phyloP scores from a whole-genome alignment of 1,140 invertebrate genomes.

The Drosophila azteca region DNA sequence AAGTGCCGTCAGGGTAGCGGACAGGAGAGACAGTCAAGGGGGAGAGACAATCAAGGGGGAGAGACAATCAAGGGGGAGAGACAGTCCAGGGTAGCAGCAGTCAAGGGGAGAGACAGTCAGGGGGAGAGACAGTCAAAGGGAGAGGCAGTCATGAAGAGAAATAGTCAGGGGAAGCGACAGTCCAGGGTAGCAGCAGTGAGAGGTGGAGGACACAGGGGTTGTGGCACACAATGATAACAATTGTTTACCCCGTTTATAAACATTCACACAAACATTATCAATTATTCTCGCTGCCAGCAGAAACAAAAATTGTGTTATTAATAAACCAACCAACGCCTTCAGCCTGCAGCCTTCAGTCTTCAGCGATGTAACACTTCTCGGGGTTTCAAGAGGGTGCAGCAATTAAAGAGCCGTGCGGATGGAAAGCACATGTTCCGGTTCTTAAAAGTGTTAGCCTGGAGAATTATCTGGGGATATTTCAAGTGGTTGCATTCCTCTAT shows the following conservation, averaged over 20 bases:
- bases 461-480: neutral
- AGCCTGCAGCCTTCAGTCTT: neutral
- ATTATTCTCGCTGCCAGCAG: conserved; percentile 16
- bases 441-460: conserved; percentile 25
- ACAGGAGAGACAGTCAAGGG: no score
- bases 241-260: conserved; percentile 68
- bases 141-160: no score
- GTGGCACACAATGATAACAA: conserved; percentile 63
- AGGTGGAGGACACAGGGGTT: conserved; percentile 21
- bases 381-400: neutral
- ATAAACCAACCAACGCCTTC: conserved; percentile 17
- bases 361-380: conserved; percentile 17
- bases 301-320: conserved; percentile 16
- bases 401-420: no score
- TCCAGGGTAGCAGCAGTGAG: neutral
- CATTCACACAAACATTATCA: conserved; percentile 45
- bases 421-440: conserved; percentile 33
- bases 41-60: no score
- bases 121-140: no score
- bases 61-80: no score
- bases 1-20: no score
- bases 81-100: no score
- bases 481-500: no score
- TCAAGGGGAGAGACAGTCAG: no score
- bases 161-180: no score